Conservation (phyloP, 2,797 vertebrate species). For the Schizothorax lantsangensis region DNA sequence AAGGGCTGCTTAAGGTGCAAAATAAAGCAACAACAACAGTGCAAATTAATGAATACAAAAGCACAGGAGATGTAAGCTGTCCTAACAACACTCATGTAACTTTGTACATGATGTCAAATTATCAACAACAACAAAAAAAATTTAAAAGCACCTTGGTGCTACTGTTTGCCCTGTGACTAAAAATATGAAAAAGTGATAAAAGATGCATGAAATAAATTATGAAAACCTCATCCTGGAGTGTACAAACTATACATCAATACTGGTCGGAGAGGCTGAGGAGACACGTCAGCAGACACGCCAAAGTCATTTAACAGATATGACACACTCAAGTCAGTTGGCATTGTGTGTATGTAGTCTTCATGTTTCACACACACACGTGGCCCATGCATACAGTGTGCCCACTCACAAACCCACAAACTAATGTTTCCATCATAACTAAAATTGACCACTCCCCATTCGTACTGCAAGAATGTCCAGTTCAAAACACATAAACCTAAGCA, state of each 20-base stretch:
- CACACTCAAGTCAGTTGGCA: constrained; percentile 78
- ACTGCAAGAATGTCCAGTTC: constrained; percentile 33
- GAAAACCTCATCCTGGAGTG: constrained; percentile 64
- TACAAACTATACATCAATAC: constrained; percentile 80
- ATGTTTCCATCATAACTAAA: constrained; percentile 48
- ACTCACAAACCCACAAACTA: constrained; percentile 52
- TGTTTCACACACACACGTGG: constrained; percentile 52
- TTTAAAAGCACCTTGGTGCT: constrained; percentile 54
- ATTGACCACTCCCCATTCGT: constrained; percentile 36
- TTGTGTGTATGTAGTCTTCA: constrained; percentile 66
- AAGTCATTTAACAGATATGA: constrained; percentile 53
- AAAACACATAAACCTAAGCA: constrained; percentile 27
- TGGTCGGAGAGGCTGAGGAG: constrained; percentile 68
- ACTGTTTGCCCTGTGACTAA: constrained; percentile 47
- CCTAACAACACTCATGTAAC: constrained; percentile 5
- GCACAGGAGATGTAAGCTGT: constrained; percentile 62
- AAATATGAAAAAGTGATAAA: constrained; percentile 52
- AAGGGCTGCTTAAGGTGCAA: constrained; percentile 72
- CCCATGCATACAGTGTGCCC: constrained; percentile 19
- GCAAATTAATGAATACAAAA: constrained; percentile 66
- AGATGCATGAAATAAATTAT: constrained; percentile 63
- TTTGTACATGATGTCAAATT: constrained; percentile 50
- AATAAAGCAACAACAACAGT: constrained; percentile 77
- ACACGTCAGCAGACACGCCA: constrained; percentile 51
- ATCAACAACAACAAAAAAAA: constrained; percentile 48